These are phyloP conservation scores for Sebastes schlegelii DNA, from an alignment of 2,113 vertebrate genomes.

Conservation along the genomic window DNA sequence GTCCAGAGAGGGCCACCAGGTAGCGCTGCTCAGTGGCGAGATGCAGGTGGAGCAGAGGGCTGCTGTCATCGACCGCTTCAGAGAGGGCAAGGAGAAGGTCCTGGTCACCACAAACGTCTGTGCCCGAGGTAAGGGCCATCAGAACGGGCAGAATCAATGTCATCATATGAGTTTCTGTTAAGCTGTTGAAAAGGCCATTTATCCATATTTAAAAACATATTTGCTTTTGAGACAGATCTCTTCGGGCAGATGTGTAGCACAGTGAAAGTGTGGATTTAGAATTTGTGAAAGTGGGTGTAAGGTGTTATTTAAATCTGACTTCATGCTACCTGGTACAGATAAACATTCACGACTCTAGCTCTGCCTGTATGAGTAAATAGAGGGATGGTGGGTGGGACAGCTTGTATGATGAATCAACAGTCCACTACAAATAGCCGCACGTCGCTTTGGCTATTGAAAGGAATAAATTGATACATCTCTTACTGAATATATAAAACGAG, in stretches of 20 bases:
- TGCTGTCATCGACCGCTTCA: constrained; percentile 94
- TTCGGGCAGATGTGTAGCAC: background rate
- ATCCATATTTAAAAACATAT: background rate
- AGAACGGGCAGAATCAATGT: background rate
- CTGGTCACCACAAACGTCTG: constrained; percentile 98
- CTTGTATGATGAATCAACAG: background rate
- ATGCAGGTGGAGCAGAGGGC: constrained; percentile 99
- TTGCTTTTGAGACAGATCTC: background rate
- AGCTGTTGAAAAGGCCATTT: background rate
- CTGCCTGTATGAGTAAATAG: background rate
- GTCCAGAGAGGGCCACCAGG: constrained; percentile 95
- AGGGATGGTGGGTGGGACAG: background rate
- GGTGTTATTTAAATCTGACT: background rate
- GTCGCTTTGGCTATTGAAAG: background rate
- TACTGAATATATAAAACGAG: no score
- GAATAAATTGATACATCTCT: background rate
- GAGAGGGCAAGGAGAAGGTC: constrained; percentile 97
- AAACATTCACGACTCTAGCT: background rate
- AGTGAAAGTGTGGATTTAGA: background rate
- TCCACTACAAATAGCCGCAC: background rate
- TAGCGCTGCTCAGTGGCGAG: constrained; percentile 95
- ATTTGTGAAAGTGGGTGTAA: background rate
- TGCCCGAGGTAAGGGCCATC: constrained; percentile 87
- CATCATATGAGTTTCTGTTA: background rate
- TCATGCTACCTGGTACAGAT: background rate